Evolutionary conservation across 2,113 vertebrate genomes (phyloP).

Genomic region (Thinocorus orbignyianus): DNA sequence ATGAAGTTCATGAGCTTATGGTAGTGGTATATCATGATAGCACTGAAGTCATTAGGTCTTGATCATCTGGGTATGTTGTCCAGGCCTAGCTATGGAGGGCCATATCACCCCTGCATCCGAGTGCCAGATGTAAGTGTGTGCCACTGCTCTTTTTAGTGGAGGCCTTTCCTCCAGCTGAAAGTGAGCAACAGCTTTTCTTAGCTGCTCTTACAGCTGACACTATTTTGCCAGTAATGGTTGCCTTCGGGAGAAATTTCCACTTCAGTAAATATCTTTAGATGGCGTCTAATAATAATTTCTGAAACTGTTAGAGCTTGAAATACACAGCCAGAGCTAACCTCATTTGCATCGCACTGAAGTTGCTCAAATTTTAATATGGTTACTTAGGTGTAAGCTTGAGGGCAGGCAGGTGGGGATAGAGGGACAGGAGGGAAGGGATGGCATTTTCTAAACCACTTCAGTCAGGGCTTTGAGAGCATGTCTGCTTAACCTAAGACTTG

Average conservation of each 20-base stretch:
- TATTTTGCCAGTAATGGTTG: neutral
- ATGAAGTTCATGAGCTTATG: neutral
- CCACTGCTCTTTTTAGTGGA: neutral
- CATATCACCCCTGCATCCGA: no score
- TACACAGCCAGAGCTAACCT: neutral
- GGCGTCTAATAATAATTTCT: neutral
- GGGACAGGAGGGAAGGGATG: neutral
- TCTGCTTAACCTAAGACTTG: neutral
- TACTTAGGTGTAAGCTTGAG: neutral
- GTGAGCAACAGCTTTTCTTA: neutral
- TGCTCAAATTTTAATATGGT: neutral
- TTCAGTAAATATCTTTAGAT: neutral
- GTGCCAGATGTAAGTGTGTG: neutral
- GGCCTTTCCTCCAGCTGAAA: neutral
- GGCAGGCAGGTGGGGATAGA: neutral
- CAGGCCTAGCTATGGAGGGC: neutral
- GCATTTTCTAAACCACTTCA: neutral
- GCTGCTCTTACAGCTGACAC: neutral
- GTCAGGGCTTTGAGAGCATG: neutral
- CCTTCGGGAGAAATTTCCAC: neutral
- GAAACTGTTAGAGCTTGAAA: neutral
- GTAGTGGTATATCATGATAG: accelerated
- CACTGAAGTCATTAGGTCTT: neutral
- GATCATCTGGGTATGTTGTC: accelerated
- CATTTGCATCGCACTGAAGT: accelerated